Evolutionary conservation across 2,888 invertebrate genomes (phyloP).

Genomic region (Syrphus vitripennis): DNA sequence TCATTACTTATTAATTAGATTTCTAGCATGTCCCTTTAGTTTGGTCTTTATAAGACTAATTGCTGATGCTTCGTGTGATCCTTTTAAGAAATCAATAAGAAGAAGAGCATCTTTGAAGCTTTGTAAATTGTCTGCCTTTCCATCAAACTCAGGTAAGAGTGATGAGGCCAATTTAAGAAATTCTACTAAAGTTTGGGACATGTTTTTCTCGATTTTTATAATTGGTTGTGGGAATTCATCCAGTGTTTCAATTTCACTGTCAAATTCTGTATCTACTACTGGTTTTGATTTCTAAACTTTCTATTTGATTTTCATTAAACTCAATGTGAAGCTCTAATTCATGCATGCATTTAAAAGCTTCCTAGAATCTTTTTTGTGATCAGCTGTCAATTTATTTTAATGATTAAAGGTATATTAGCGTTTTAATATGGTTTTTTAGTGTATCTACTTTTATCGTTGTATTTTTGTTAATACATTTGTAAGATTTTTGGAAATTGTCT

Average conservation of each 20-base stretch:
- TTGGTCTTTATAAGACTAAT: too few species aligned
- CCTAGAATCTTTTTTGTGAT: background rate
- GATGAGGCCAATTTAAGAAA: background rate
- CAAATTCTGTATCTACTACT: background rate
- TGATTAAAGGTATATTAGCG: background rate
- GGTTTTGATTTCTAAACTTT: background rate
- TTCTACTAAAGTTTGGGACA: background rate
- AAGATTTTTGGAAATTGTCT: background rate
- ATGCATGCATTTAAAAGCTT: background rate
- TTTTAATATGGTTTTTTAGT: background rate
- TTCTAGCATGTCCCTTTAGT: background rate
- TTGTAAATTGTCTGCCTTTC: too few species aligned
- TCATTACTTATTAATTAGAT: background rate
- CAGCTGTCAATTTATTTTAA: background rate
- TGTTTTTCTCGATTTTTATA: too few species aligned
- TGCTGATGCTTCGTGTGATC: too few species aligned
- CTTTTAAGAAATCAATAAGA: too few species aligned
- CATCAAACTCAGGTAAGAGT: too few species aligned
- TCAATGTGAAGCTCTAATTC: background rate
- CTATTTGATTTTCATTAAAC: background rate
- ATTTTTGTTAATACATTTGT: background rate
- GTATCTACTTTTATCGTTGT: background rate
- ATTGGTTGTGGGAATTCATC: background rate
- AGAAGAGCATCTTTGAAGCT: too few species aligned
- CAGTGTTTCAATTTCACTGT: background rate